phyloP scores from a whole-genome alignment of 2,113 vertebrate species.

The Pelvicachromis taeniatus region DNA sequence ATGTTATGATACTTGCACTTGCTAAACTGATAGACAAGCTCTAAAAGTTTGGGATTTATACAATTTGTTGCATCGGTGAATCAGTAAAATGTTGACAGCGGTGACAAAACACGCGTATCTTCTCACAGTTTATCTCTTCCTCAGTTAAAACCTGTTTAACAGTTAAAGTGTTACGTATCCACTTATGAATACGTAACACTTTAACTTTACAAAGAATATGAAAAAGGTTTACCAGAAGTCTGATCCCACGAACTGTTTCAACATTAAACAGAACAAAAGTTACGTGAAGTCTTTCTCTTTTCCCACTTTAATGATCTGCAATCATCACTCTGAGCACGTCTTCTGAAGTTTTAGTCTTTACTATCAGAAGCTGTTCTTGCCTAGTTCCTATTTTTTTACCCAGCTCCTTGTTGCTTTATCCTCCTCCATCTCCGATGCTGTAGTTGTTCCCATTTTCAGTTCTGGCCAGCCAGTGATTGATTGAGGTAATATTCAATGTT shows the following conservation, averaged over 20 bases:
- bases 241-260: background rate
- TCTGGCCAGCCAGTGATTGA: background rate
- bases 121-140: background rate
- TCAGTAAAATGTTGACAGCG: background rate
- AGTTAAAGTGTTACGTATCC: background rate
- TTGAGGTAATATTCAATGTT: background rate
- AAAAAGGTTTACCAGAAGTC: background rate
- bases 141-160: slow-evolving; percentile 25
- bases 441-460: background rate
- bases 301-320: background rate
- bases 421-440: background rate
- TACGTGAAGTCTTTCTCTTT: background rate
- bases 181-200: background rate
- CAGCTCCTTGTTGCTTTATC: background rate
- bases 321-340: background rate
- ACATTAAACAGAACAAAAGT: background rate
- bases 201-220: background rate
- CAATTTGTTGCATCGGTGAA: background rate
- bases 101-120: background rate
- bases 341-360: background rate
- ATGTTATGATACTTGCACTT: background rate
- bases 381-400: background rate
- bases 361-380: background rate
- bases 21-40: background rate
- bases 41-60: background rate